Base-by-base conservation (phyloP, 2,888 invertebrate species). In the Netelia virgata region DNA sequence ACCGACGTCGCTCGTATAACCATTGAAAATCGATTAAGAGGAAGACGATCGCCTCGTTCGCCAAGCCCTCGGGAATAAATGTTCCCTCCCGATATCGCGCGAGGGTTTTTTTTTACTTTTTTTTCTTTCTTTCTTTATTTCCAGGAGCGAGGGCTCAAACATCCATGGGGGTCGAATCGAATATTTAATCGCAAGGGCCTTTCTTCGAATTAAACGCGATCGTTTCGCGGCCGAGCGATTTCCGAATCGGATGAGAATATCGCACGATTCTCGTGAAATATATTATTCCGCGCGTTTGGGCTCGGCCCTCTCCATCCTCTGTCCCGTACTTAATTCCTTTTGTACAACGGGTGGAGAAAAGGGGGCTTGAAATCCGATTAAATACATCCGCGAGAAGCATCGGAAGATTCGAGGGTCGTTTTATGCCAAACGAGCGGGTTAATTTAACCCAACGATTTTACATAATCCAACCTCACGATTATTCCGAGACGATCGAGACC, bases 131-230 rank as follows among this genome's bases (percentile, higher is more conserved):
- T 6, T 36, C 36, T 36, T 36, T 36, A 36, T 6, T 6, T 36
- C 36, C 36, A 36, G 36, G 36, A 36, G 36, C 36, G 36, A 36
- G 6, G 36, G 5, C 36, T 36, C 36, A 36, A 36, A 36, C 36
- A 6, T 36, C 6, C 36, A 36, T 36, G 47, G 61, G 47, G n/a
- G 10, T 36, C 11, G 59, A 79, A 79, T 79, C 41, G 75, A 83
- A 75, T 79, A 83, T 79, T 66, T 64, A 72, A 64, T 79, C 16
- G 57, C 36, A 36, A 36, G 57, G 50, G 57, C 63, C 75, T 79
- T 82, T 73, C 75, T 57, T 59, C 36, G 83, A 64, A 75, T 79
- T 70, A 75, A 83, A 75, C 55, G 47, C 47, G 70, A 75, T 47
- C 41, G 57, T 70, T 64, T 53, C 63, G 57, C 63, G 55, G n/a